A percentile compares a stretch with the other conserved stretches of the same genome.
Evolutionary conservation across 2,113 vertebrate species (phyloP).

Genomic region (Nothoprocta perdicaria): DNA sequence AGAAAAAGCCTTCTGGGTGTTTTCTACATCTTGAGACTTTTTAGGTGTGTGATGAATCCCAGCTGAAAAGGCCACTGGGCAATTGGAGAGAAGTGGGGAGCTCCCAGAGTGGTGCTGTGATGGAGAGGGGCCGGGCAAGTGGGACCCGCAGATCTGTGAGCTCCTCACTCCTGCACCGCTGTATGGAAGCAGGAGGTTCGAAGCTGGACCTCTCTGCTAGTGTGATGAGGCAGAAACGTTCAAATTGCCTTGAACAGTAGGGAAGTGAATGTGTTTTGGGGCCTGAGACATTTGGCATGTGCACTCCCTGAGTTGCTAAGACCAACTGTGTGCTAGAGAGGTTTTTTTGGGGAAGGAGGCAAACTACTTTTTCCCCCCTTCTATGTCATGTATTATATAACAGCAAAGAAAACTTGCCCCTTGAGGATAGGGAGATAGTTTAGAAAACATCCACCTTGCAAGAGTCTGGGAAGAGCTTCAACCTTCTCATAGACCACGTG

Average conservation of each 20-base stretch:
- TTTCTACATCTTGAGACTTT: background rate
- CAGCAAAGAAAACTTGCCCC: background rate
- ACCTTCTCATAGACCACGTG: background rate
- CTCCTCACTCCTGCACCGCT: fast-evolving
- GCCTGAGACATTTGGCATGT: background rate
- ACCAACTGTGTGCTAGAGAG: background rate
- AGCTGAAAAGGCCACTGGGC: background rate
- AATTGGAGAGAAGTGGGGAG: background rate
- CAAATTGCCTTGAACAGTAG: background rate
- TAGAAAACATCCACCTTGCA: background rate
- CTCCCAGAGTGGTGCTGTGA: fast-evolving
- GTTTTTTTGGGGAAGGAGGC: background rate
- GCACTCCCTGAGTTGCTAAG: background rate
- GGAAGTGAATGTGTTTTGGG: background rate
- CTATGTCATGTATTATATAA: fast-evolving
- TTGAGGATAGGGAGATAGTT: background rate
- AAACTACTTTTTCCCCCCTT: background rate
- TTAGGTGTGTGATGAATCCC: background rate
- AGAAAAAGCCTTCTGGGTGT: background rate
- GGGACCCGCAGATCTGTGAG: fast-evolving
- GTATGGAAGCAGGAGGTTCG: background rate
- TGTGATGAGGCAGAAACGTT: background rate
- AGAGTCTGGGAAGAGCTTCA: background rate
- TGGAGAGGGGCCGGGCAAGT: background rate
- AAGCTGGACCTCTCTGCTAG: background rate